Evolutionary conservation across 2,888 invertebrate species (phyloP).

Genomic region (Hybos culiciformis): DNA sequence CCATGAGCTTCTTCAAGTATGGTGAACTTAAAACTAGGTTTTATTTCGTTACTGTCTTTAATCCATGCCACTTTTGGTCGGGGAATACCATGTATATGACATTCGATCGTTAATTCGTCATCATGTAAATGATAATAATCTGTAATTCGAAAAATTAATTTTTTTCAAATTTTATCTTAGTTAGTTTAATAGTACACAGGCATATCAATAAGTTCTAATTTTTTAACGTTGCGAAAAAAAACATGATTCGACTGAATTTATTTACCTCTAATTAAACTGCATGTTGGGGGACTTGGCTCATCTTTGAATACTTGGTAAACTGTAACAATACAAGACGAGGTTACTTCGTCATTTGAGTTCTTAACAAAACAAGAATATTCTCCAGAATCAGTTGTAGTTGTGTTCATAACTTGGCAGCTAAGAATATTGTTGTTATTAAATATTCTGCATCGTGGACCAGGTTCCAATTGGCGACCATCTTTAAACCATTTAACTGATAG

Average conservation of each 20-base stretch:
- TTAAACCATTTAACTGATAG: constrained; percentile 62
- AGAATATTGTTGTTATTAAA: constrained; percentile 43
- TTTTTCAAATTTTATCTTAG: not conserved
- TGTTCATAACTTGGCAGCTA: constrained; percentile 43
- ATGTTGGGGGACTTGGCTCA: constrained; percentile 57
- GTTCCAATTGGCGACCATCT: constrained; percentile 42
- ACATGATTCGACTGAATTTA: constrained; percentile 18
- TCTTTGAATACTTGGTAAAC: constrained; percentile 61
- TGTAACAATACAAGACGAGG: constrained; percentile 58
- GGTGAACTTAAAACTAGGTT: constrained; percentile 32
- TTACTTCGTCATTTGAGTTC: constrained; percentile 58
- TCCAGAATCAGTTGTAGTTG: constrained; percentile 46
- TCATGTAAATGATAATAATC: constrained; percentile 37
- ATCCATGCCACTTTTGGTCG: constrained; percentile 31
- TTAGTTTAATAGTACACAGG: not conserved
- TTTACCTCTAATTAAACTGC: constrained; percentile 51
- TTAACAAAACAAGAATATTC: constrained; percentile 55
- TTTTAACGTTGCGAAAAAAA: constrained; percentile 3
- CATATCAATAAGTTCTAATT: not conserved
- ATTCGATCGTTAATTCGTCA: constrained; percentile 48
- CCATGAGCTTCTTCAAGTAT: constrained; percentile 34
- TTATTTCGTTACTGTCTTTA: constrained; percentile 28
- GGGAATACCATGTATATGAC: constrained; percentile 33
- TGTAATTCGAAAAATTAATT: constrained; percentile 15
- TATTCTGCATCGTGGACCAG: constrained; percentile 34